Evolutionary conservation across 2,113 vertebrate species (phyloP), one percentile per base, ranked within the genome.

Genomic region (Campylomormyrus numenius): DNA sequence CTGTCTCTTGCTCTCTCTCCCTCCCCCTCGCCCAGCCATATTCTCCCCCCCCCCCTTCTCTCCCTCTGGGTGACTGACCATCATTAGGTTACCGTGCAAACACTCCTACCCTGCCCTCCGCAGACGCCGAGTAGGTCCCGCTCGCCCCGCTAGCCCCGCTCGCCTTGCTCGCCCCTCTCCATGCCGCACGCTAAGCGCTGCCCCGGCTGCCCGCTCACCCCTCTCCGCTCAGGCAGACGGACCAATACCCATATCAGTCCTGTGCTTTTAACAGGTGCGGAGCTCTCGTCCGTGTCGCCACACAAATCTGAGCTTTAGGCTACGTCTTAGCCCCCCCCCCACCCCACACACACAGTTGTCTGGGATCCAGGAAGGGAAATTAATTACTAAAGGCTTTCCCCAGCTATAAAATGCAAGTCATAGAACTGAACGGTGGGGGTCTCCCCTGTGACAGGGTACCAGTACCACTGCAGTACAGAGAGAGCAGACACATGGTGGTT

Each of bases 1-100:
- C 77, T 49, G n/a, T 17, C 49, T 50, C 49, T 50, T 50, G 10
- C 49, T 50, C 49, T 50, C 49, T 49, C 48, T 48, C 48, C 48
- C 85, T 49, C 85, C 1, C 85, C 21, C 35, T 62, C 87, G 0
- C 80, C 35, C 15, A 46, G 11, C 42, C 19, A 8, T 9, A 46
- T 27, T 46, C 6, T 7, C 6, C 58, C 31, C 15, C 13, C 13
- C 31, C 11, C 0, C 39, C 80, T 8, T 45, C 31, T 35, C 80
- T 21, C 13, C 48, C 52, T 88, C 27, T 21, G 31, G 19, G 35
- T 10, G 42, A 46, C 83, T 85, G 83, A 42, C 83, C 45, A 53
- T 89, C 88, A 89, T 80, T 80, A 52, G 45, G 8, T 19, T 10
- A 21, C 89, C 19, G 35, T 84, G 21, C 49, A 84, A 24, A 89